Evolutionary conservation across 1,140 invertebrate species (phyloP).

Genomic region (Brachionus koreanus): DNA sequence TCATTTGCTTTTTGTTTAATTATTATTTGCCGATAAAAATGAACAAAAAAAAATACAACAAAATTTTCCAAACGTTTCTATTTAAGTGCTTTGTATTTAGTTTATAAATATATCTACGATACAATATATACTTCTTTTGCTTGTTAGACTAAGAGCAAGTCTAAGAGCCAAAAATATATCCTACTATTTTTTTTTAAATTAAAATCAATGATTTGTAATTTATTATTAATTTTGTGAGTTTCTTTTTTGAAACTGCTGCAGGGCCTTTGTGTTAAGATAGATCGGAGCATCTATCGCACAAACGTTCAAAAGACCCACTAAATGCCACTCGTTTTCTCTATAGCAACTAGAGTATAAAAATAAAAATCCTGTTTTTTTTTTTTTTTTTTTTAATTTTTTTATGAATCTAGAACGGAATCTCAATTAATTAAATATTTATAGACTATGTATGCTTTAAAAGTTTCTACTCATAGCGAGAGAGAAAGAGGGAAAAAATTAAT

Average conservation of each 20-base stretch:
- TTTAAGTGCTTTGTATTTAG: background rate
- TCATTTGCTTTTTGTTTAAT: constrained; percentile 7
- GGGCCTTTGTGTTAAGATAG: background rate
- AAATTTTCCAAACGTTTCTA: constrained; percentile 10
- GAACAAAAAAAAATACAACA: background rate
- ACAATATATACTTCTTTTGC: background rate
- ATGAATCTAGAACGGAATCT: constrained; percentile 21
- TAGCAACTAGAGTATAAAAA: background rate
- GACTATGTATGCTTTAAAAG: background rate
- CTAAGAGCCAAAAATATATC: background rate
- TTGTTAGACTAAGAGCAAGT: constrained; percentile 4
- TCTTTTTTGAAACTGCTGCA: background rate
- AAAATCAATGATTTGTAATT: constrained; percentile 7
- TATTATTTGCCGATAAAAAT: background rate
- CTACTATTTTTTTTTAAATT: constrained; percentile 2
- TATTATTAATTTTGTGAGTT: background rate
- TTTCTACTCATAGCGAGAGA: background rate
- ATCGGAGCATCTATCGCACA: background rate
- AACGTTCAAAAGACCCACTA: background rate
- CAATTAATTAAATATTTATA: constrained; percentile 25
- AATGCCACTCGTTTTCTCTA: background rate
- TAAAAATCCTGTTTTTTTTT: background rate
- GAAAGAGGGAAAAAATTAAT: background rate
- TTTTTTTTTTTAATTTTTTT: background rate
- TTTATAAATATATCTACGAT: background rate